Base-by-base conservation (phyloP, 2,113 vertebrate species). In the Pedetes capensis region DNA sequence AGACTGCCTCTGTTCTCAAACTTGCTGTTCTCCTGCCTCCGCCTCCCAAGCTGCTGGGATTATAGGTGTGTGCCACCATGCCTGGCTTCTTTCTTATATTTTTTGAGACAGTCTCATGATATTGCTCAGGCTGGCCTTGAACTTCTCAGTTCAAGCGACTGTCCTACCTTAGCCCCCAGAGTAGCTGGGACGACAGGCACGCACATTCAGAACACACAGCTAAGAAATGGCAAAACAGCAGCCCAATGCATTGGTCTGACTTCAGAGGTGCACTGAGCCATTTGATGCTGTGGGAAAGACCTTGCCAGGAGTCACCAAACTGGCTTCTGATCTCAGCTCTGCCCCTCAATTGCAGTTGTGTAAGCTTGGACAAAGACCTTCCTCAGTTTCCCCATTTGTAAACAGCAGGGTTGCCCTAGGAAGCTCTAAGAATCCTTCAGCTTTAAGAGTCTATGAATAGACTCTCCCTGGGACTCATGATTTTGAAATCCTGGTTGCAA, bases 381-480 rank as follows among this genome's bases (percentile, higher is more conserved):
- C 20, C 53, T 94, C 59, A 79, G 61, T 80, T 75, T 93, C 69
- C 59, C 91, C 27, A 7, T 8, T 44, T 53, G 47, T 59, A 80
- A 44, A 66, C 10, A 23, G 64, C 44, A 42, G 44, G 64, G 25
- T 39, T 17, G 68, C 37, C 12, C 25, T 10, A 11, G 53, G 39
- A 34, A 72, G 83, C 79, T 94, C 64, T 72, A 74, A 95, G 37
- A 89, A 80, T 49, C 79, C 69, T 78, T 51, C 49, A 25, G 59
- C 53, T 47, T 72, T 47, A 14, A 71, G 32, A 27, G 39, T 64
- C 86, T 93, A 47, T n/a, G 75, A 92, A 92, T 94, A 94, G 64
- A 76, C 47, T 63, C 44, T 57, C 59, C 55, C 91, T 8, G 37
- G 76, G 87, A 93, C 22, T 32, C 6, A 37, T 2, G 55, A 86